Evolutionary conservation across 1,140 invertebrate species (phyloP), one percentile per base, ranked within the genome.

Genomic region (Drosophila lacertosa): DNA sequence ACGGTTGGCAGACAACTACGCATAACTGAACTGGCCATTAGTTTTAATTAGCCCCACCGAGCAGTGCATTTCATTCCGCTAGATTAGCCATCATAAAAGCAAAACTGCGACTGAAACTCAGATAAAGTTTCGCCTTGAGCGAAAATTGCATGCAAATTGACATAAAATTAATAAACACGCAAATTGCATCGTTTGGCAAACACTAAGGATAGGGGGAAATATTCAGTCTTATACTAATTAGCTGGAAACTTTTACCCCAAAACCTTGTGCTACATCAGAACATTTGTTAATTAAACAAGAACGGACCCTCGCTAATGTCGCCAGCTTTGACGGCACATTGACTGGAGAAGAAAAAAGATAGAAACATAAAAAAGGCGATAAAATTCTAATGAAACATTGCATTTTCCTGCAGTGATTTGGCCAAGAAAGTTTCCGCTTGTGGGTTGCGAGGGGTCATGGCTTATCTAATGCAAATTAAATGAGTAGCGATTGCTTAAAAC

Each of bases 91-190:
- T 65, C 68, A 69, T 77, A 68, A 69, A 76, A 42, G 48, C 51
- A 15, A 64, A 64, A 54, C 59, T 54, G 40, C 13, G 10, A 63
- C 48, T 62, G 39, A 53, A 68, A 54, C 64, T 66, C 5, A 35
- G 35, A 64, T 70, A 70, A 83, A 66, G 55, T n/a, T 60, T 86
- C 48, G 77, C 81, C 81, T 86, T 86, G 73, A 77, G 73, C 60
- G 24, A 51, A 74, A 81, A 86, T 86, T 77, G 77, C 81, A 84
- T 84, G 82, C 81, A 86, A 84, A 84, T 84, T 75, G 81, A 81
- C 81, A 84, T 84, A 60, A 81, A 80, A 86, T 84, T 84, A 84
- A 86, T 86, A 84, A 86, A 81, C 73, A 80, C 62, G 81, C 77
- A 80, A 84, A 81, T 84, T 86, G 69, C 81, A 50, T 59, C 16